Conservation (phyloP, 2,113 vertebrate species). For the Macrotis lagotis region DNA sequence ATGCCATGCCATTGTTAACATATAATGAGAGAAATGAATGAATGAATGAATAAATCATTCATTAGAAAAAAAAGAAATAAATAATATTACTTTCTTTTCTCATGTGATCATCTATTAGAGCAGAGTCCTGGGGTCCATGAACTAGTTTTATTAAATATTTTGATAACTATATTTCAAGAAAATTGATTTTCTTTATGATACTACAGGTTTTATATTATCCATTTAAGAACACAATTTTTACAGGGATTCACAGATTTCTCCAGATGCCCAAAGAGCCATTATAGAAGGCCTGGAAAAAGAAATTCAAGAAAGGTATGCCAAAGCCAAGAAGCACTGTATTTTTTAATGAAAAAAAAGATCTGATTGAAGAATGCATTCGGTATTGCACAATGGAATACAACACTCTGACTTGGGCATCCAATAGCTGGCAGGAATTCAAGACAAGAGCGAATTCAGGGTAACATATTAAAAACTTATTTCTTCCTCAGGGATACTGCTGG, state of each 20-base stretch:
- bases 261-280: background rate
- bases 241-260: background rate
- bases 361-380: background rate
- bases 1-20: background rate
- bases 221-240: background rate
- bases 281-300: background rate
- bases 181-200: background rate
- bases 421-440: background rate
- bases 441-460: background rate
- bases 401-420: background rate
- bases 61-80: too few species aligned
- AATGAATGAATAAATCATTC: too few species aligned
- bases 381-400: background rate
- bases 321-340: background rate
- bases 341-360: background rate
- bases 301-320: background rate
- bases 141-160: background rate
- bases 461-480: background rate
- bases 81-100: too few species aligned
- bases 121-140: background rate
- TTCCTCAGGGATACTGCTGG: background rate
- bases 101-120: too few species aligned
- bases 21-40: background rate
- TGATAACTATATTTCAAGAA: background rate
- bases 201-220: background rate